Evolutionary conservation across 1,140 invertebrate species (phyloP), one percentile per base, ranked within the genome.

Genomic region (Drosophila sp.): DNA sequence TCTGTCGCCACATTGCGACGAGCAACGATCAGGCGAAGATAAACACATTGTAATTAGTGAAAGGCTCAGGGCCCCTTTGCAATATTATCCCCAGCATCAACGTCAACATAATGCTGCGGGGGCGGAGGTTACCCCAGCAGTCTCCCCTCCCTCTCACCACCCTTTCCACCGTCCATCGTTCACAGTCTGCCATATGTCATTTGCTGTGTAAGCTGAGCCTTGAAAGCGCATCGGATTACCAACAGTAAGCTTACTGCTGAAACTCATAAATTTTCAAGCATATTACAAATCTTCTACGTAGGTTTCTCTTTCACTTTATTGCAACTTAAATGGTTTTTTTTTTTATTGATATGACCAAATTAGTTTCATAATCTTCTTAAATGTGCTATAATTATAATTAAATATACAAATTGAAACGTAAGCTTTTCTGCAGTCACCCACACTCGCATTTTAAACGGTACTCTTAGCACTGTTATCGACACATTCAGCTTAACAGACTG

Each of bases 1-100:
- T 86, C 73, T 83, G 80, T 69, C 77, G 78, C 81, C 80, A 80
- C 80, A 84, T 84, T 84, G 80, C 72, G 50, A 51, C 72, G 50
- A 51, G 54, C 62, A 32, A 32, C 14, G 18, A 69, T 69, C 66
- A 59, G 56, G 53, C 56, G 57, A 50, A 72, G 81, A 80, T 81
- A 77, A 81, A 81, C 79, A 83, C 69, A 72, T 73, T 80, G 81
- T 84, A 86, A 86, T 86, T 86, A 86, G 77, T 70, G 64, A 70
- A 70, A 73, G 59, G 59, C 45, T 45, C 25, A n/a, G 13, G 25
- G 29, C 40, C 56, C 45, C 9, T 50, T 50, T 38, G 16, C 62
- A 45, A 53, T 18, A 51, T 61, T 46, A 48, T 40, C 14, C 50
- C 56, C 56, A 7, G 0, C 18, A 27, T 2, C 18, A 43, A 29